phyloP scores from a whole-genome alignment of 2,113 vertebrate species.

The Oreochromis spilurus region DNA sequence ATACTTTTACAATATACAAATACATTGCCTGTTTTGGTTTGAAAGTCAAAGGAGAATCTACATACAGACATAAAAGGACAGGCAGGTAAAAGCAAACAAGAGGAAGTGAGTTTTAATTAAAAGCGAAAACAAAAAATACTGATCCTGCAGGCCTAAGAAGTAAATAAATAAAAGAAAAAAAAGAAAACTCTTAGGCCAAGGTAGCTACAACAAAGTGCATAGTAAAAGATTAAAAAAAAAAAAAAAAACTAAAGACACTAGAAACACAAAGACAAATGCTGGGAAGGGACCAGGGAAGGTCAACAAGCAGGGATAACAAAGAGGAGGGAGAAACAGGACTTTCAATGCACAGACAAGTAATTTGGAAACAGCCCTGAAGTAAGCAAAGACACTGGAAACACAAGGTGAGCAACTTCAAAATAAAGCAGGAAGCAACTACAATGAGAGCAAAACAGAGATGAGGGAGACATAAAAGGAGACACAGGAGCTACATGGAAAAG shows the following conservation, averaged over 20 bases:
- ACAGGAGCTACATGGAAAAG: neutral
- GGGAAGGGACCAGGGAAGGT: neutral
- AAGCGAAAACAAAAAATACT: neutral
- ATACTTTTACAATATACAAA: neutral
- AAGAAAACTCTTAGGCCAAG: neutral
- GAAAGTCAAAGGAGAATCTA: neutral
- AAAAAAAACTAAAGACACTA: neutral
- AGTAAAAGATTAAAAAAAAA: too few relatives aligned
- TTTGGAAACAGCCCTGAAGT: neutral
- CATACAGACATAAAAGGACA: neutral
- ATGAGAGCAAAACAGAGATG: neutral
- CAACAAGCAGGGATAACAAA: neutral
- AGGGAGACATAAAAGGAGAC: neutral
- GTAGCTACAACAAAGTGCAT: neutral
- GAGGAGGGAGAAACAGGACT: neutral
- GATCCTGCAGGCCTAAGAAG: neutral
- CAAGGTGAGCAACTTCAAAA: neutral
- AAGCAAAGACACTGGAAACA: neutral
- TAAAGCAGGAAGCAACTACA: neutral
- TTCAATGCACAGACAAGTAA: neutral
- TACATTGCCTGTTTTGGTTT: neutral
- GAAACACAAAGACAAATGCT: neutral
- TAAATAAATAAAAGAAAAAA: neutral
- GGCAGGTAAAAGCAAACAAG: neutral
- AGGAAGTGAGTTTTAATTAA: neutral